These are phyloP conservation scores for Camponotus floridanus DNA, from an alignment of 1,140 invertebrate genomes.

Conservation along the genomic window DNA sequence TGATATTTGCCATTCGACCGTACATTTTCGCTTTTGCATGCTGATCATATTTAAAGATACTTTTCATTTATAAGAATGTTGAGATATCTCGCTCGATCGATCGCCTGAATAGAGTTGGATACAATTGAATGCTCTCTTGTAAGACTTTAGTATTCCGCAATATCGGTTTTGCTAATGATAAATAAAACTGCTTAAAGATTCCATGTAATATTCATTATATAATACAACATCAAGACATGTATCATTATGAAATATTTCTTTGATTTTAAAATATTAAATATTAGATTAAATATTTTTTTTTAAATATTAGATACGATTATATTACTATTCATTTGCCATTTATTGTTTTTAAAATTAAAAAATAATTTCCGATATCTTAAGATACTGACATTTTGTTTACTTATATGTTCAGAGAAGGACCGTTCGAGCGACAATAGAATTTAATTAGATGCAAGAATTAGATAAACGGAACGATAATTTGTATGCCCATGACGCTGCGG, in stretches of 20 bases:
- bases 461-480: constrained; percentile 31
- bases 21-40: not conserved
- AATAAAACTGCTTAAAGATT: not conserved
- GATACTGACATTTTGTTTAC: not conserved
- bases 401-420: not conserved
- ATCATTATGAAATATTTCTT: not conserved
- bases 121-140: not conserved
- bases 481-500: constrained; percentile 7
- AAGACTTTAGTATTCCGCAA: not conserved
- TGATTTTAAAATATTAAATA: not conserved
- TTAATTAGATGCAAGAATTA: constrained; percentile 28
- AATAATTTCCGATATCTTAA: not conserved
- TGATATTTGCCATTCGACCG: constrained; percentile 37
- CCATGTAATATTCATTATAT: not conserved
- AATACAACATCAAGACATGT: not conserved
- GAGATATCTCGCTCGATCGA: not conserved
- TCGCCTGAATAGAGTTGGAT: not conserved
- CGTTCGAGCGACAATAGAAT: not conserved
- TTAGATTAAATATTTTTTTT: too few relatives aligned
- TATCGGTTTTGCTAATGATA: not conserved
- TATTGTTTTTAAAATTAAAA: not conserved
- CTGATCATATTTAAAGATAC: constrained; percentile 13
- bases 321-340: not conserved
- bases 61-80: not conserved
- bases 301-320: not conserved